Evolutionary conservation across 2,888 invertebrate species (phyloP), one percentile per base, ranked within the genome.

Genomic region (Bellardia bayeri): DNA sequence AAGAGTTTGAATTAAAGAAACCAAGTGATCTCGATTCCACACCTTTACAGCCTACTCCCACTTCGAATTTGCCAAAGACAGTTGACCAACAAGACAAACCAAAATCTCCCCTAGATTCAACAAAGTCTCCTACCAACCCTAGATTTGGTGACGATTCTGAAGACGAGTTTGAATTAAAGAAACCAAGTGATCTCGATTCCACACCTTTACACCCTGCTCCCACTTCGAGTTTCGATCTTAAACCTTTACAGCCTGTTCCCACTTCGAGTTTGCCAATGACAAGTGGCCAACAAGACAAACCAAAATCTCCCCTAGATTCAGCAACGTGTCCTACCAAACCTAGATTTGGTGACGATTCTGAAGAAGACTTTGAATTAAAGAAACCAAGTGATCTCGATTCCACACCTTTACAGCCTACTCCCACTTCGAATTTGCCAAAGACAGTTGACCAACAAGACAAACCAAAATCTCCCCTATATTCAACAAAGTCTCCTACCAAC

Each of bases 331-430:
- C 23, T 23, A 23, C 23, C 23, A 23, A 23, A 23, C 23, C 23
- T 23, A 23, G 23, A 23, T 23, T 23, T 23, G 23, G 23, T 23
- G 49, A 63, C 4, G 71, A 80, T 16, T 23, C 45, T 51, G 69
- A 69, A 30, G 51, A 69, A 8, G 33, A 69, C 0, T 16, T 40
- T 40, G 40, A 81, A 61, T 49, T 40, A 14, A 69, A 69, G 42
- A 51, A 68, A 63, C 45, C 13, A 72, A 64, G 13, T 9, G 42
- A 2, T 42, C 7, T 72, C 13, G n/a, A 51, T 13, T 2, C 42
- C 0, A 13, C 2, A 5, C 51, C 3, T n/a, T 9, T 4, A 13
- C 49, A 82, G 74, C 33, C 6, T 42, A 1, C 42, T 37, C 30
- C 49, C 51, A n/a, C 64, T 42, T 33, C 4, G n/a, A 16, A 33